Base-by-base conservation (phyloP, 2,888 invertebrate genomes). In the Ophion costatus region DNA sequence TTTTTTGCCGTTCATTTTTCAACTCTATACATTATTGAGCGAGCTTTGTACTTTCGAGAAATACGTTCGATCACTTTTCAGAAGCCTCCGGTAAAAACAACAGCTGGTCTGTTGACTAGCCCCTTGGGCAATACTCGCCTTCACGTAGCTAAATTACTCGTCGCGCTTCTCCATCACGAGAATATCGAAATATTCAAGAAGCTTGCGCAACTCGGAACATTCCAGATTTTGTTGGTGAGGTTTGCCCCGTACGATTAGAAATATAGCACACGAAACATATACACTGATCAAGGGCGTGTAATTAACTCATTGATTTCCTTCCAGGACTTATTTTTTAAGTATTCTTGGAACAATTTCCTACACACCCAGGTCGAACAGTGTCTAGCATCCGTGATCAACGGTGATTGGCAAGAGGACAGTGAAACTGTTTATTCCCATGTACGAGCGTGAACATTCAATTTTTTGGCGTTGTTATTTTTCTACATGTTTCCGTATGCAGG, bases 341-440 rank as follows among this genome's bases (percentile, higher is more conserved):
- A 97, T 95, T 96, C 96, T 88, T 97, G 98, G 97, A 99, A 99
- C 95, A 99, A 98, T 95, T 98, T 99, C 95, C 95, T 99, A 93
- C 99, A 99, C 94, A 97, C 97, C 88, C 97, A 98, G 94, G 97
- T 98, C 89, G 96, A 97, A 94, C 96, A 96, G 93, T 97, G 97
- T 93, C 94, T 98, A 89, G 95, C 95, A 85, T 95, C 96, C 94
- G 96, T 97, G 91, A 95, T 98, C 90, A 93, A 91, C 85, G 90
- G 91, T 71, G 91, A 92, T 83, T 89, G 90, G 88, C 90, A 91
- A 70, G 92, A 92, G 84, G 89, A 87, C 84, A 91, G 91, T 86
- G 89, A 93, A 94, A 94, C 94, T 93, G 94, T 95, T 94, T 95
- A 95, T 94, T 94, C 93, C 91, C 95, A 95, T 94, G 95, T 95